Conservation (phyloP, 2,113 vertebrate species). For the Neolamprologus tretocephalus region DNA sequence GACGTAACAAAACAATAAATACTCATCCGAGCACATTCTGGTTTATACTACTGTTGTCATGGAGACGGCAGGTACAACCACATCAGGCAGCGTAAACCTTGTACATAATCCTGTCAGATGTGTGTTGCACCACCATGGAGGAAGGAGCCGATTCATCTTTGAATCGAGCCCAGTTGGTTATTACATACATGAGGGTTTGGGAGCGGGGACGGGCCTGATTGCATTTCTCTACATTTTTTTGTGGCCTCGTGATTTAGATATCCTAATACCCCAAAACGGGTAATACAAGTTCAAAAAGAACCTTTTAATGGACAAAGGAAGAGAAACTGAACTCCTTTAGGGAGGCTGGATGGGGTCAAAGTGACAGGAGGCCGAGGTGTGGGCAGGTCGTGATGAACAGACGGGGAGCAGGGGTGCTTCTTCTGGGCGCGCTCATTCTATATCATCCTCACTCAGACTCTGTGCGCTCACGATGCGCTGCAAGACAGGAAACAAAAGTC, state of each 20-base stretch:
- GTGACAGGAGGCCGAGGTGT: neutral
- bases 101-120: neutral
- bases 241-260: neutral
- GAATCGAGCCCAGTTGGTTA: neutral
- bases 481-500: neutral
- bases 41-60: neutral
- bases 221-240: neutral
- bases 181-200: neutral
- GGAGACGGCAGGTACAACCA: neutral
- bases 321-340: slow-evolving; percentile 2
- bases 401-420: neutral
- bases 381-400: neutral
- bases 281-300: neutral
- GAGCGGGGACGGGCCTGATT: neutral
- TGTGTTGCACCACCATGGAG: neutral
- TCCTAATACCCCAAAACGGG: slow-evolving; percentile 16
- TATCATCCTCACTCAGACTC: slow-evolving; percentile 89
- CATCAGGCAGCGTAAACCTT: neutral
- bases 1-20: slow-evolving; percentile 34
- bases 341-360: neutral
- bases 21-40: neutral
- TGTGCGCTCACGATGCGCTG: slow-evolving; percentile 93
- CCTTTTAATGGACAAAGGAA: neutral
- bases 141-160: neutral
- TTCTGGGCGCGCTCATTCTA: slow-evolving; percentile 73